Percentiles rank a stretch among this genome's conserved stretches.
Evolutionary conservation across 2,113 vertebrate species (phyloP).

Genomic region (Lasiurus borealis): DNA sequence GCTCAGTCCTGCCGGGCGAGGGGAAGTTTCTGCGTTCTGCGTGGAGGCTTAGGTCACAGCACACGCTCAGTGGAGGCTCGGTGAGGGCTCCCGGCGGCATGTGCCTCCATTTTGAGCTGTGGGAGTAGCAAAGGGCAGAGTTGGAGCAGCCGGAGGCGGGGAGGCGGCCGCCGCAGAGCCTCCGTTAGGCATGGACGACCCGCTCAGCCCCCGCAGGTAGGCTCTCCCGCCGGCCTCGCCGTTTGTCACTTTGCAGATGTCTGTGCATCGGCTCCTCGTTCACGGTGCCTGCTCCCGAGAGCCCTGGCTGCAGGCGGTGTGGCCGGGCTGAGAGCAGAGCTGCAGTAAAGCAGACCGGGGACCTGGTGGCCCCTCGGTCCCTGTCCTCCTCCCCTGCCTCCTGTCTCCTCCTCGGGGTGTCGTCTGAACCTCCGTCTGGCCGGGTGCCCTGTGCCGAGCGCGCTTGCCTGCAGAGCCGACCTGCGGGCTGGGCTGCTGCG

Average conservation of each 20-base stretch:
- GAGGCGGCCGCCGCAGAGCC: slow-evolving; percentile 85
- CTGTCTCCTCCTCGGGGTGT: neutral
- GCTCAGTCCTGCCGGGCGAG: slow-evolving; percentile 95
- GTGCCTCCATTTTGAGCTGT: slow-evolving; percentile 99
- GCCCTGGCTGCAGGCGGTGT: slow-evolving; percentile 47
- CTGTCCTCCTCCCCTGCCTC: neutral
- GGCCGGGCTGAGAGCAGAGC: too few species aligned
- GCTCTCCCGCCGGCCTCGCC: slow-evolving; percentile 86
- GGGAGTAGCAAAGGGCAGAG: slow-evolving; percentile 91
- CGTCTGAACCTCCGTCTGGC: neutral
- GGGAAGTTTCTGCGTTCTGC: slow-evolving; percentile 95
- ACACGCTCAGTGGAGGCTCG: slow-evolving; percentile 96
- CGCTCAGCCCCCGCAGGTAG: slow-evolving; percentile 98
- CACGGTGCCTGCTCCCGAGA: slow-evolving; percentile 80
- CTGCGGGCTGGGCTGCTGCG: slow-evolving; percentile 24
- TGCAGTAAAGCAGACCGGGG: slow-evolving; percentile 44
- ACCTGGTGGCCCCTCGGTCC: neutral
- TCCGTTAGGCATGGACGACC: slow-evolving; percentile 95
- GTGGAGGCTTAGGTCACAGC: slow-evolving; percentile 98
- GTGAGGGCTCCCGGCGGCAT: slow-evolving; percentile 90
- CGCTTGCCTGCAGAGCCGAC: slow-evolving; percentile 12
- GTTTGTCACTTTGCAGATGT: slow-evolving; percentile 77
- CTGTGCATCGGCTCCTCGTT: slow-evolving; percentile 74
- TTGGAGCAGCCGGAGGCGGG: slow-evolving; percentile 77
- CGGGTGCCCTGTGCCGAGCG: slow-evolving; percentile 12